These are phyloP conservation scores for Romanogobio albipinnatus DNA, from an alignment of 2,113 vertebrate genomes.

Conservation along the genomic window DNA sequence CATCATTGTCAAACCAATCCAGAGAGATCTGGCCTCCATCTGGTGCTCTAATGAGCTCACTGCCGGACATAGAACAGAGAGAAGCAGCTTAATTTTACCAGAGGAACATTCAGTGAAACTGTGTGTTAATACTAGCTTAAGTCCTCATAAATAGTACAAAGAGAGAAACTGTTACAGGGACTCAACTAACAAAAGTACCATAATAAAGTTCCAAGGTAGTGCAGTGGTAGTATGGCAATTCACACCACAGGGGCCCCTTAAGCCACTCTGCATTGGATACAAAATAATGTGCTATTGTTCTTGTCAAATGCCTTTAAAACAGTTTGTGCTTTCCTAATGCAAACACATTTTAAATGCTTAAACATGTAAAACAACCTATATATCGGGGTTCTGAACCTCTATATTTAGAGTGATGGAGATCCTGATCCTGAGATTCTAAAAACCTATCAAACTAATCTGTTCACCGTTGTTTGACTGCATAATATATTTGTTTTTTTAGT, in stretches of 20 bases:
- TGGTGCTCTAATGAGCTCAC: conserved; percentile 93
- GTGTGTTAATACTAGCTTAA: conserved; percentile 14
- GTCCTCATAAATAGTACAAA: background rate
- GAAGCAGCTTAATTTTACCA: conserved; percentile 42
- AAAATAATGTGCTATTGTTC: background rate
- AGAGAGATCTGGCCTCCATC: conserved; percentile 99
- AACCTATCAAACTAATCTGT: background rate
- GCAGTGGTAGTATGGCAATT: background rate
- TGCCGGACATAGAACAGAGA: conserved; percentile 67
- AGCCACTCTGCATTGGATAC: background rate
- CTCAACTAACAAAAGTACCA: background rate
- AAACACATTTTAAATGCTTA: background rate
- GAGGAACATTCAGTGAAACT: conserved; percentile 5
- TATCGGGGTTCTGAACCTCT: background rate
- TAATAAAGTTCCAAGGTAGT: background rate
- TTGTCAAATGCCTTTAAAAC: background rate
- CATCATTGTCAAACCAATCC: conserved; percentile 96
- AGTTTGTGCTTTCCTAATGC: background rate
- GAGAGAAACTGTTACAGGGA: conserved; percentile 13
- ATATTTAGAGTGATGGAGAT: background rate
- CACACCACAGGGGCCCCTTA: background rate
- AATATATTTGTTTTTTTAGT: background rate
- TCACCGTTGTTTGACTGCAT: background rate
- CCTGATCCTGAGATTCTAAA: background rate
- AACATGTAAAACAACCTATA: background rate